Percentiles rank a stretch among this genome's conserved stretches.
Conservation (phyloP, 2,113 vertebrate genomes). For the Arizona elegans region DNA sequence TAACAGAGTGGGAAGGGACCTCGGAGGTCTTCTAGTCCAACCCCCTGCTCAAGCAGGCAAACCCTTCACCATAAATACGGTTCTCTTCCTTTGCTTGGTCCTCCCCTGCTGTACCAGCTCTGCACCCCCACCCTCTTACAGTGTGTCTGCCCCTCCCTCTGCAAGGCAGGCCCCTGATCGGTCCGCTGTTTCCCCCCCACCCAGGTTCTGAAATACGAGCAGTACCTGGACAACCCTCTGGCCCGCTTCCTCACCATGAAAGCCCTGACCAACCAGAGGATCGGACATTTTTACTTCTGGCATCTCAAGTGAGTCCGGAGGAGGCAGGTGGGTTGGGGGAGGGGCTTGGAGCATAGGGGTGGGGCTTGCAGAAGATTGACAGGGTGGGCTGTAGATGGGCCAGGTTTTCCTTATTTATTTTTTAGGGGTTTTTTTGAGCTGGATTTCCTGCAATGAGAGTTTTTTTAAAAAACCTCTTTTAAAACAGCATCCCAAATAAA, state of each 20-base stretch:
- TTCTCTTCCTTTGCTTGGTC: background rate
- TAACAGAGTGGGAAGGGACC: background rate
- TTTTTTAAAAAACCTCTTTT: background rate
- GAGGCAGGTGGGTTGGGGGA: rapidly evolving
- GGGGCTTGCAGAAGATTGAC: background rate
- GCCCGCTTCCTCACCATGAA: slow-evolving; percentile 70
- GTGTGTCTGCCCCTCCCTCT: no score
- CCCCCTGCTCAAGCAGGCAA: no score
- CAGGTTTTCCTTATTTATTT: background rate
- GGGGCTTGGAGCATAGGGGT: background rate
- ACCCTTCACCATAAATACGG: no score
- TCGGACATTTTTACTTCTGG: slow-evolving; percentile 70
- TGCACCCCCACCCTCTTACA: no score
- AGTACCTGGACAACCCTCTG: slow-evolving; percentile 68
- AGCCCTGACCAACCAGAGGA: slow-evolving; percentile 67
- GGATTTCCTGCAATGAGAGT: background rate
- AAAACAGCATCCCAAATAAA: background rate
- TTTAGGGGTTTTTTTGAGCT: background rate
- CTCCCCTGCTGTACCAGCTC: background rate
- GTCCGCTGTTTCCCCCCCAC: background rate
- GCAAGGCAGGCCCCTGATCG: background rate
- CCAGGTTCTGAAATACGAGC: slow-evolving; percentile 70
- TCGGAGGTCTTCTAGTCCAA: no score
- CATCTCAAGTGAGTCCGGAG: slow-evolving; percentile 53
- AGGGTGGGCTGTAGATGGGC: background rate